A percentile compares a stretch with the other conserved stretches of the same genome.
These are phyloP conservation scores for Macaria notata DNA, from an alignment of 2,888 invertebrate genomes.

Conservation along the genomic window DNA sequence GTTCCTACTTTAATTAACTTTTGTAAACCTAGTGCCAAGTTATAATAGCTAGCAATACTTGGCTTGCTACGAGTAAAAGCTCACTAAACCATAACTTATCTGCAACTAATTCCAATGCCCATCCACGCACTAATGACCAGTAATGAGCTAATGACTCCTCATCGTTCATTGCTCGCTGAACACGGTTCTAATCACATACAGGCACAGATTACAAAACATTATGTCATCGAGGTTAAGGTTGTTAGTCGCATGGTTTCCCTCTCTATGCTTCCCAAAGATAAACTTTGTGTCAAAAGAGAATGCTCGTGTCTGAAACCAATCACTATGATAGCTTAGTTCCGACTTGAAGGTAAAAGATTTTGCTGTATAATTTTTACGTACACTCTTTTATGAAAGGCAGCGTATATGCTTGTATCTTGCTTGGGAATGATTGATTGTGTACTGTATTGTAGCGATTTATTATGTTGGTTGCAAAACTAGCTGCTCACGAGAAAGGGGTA, in stretches of 20 bases:
- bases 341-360: too few relatives aligned
- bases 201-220: slow-evolving; percentile 18
- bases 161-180: neutral
- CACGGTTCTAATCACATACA: slow-evolving; percentile 16
- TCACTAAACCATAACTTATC: too few relatives aligned
- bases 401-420: neutral
- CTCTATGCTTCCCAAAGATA: slow-evolving; percentile 27
- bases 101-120: too few relatives aligned
- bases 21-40: too few relatives aligned
- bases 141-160: neutral
- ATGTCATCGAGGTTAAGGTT: slow-evolving; percentile 27
- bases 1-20: too few relatives aligned
- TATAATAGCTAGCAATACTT: too few relatives aligned
- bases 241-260: slow-evolving; percentile 22
- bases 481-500: neutral
- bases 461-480: neutral
- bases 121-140: neutral
- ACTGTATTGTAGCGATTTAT: slow-evolving; percentile 16
- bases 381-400: too few relatives aligned
- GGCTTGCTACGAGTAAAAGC: too few relatives aligned
- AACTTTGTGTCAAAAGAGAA: neutral
- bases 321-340: too few relatives aligned
- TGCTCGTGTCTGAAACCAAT: too few relatives aligned
- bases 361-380: too few relatives aligned
- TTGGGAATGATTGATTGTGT: slow-evolving; percentile 19